Evolutionary conservation across 2,113 vertebrate genomes (phyloP), one percentile per base, ranked within the genome.

Genomic region (Callorhinus ursinus): DNA sequence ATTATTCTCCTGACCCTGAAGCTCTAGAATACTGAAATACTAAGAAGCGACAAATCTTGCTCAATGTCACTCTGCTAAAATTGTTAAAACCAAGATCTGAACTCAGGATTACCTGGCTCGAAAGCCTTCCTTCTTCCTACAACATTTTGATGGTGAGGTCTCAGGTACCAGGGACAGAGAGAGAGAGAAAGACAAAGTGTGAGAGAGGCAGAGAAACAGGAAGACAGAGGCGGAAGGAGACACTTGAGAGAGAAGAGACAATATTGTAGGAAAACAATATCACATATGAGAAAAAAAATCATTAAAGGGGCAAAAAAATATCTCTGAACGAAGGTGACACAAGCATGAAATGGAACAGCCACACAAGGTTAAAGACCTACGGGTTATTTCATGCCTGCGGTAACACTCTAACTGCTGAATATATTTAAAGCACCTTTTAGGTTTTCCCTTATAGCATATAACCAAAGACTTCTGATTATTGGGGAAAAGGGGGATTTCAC

Each of bases 371-470:
- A 95, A 90, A 81, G 55, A 71, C 42, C 57, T 87, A 46, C 88
- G 49, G 67, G 55, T 53, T 63, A 92, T 81, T 90, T 92, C n/a
- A 61, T 1, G 19, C 26, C 51, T 10, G 11, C 46, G 7, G 61
- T 3, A 72, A 14, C 53, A 85, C 26, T 63, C 26, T 65, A 39
- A n/a, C 33, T 46, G 61, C 49, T 63, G 9, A 86, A 71, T 55
- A 15, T 46, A 76, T 76, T 97, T 63, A 69, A 93, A 28, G 12
- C 28, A 33, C 36, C 83, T 69, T 88, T 88, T 26, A 53, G 53
- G 11, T 88, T 91, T 89, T 93, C 65, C 87, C 69, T 42, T 83
- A 97, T 0, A 80, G 26, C 81, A 88, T 55, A 42, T 76, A 80
- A 89, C 80, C 80, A 74, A 83, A 86, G 65, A 72, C 65, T 81